Base-by-base conservation (phyloP, 2,113 vertebrate genomes). In the Callionymus lyra region DNA sequence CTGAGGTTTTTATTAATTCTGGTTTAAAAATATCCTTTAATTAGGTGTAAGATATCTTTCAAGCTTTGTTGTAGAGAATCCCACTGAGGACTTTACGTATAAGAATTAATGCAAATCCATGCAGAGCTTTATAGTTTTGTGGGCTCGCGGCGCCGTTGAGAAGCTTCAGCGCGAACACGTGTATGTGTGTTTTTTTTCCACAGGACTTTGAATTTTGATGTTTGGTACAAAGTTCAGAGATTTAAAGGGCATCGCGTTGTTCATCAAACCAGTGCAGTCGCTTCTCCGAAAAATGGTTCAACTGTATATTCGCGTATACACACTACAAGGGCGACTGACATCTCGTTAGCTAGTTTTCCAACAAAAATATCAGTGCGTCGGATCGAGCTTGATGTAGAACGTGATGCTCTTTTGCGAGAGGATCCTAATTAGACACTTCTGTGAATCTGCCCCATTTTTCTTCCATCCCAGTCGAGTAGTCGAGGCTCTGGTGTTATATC, bases 11-110 rank as follows among this genome's bases (percentile, higher is more conserved):
- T 47, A 53, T 46, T 55, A 16, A 65, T 62, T 50, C 12, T 34
- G 31, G 21, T 62, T 38, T 54, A 46, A 64, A 72, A 76, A 70
- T 59, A 70, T 59, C 65, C 56, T 56, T 50, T 54, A 41, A 67
- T 65, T 58, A 56, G n/a, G 11, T 10, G 12, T 38, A 60, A 38
- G 33, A 38, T 47, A 14, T n/a, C 39, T 43, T 49, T 41, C 16
- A 18, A 19, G 17, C 38, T 35, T 47, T 10, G 32, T 17, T 13
- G 12, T 38, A 4, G 55, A 48, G 58, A 63, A 48, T 4, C 32
- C 4, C 50, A 10, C 4, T 10, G 34, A 41, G 17, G 33, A 53
- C 14, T 48, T 14, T 33, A 16, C 55, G 16, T 34, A 50, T 31
- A 52, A 36, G 13, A 21, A 38, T 48, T 34, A 32, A 47, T 44